Conservation (phyloP, 2,113 vertebrate genomes). For the Lynx canadensis region DNA sequence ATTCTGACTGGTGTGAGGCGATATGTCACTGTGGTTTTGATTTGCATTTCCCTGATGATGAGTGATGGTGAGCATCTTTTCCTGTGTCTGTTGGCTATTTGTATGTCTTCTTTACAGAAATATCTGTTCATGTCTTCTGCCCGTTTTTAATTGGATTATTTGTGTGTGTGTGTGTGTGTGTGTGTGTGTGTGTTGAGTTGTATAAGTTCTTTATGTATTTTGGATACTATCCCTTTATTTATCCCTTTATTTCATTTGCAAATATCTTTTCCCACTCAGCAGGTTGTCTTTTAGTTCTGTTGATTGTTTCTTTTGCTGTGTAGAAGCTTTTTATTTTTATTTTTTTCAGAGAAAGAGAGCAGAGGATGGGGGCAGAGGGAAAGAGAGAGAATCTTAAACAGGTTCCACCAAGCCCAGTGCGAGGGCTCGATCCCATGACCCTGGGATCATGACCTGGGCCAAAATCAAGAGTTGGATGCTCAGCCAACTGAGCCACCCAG, state of each 20-base stretch:
- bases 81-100: neutral
- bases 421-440: too few species aligned
- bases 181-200: neutral
- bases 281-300: neutral
- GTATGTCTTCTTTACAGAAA: neutral
- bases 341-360: too few species aligned
- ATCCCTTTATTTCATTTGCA: neutral
- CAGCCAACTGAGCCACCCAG: too few species aligned
- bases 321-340: neutral
- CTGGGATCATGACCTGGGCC: too few species aligned
- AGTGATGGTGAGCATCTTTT: neutral
- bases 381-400: too few species aligned
- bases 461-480: too few species aligned
- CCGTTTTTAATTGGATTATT: neutral
- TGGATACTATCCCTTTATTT: neutral
- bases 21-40: neutral
- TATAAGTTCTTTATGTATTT: neutral
- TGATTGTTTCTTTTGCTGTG: neutral
- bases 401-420: too few species aligned
- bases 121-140: neutral
- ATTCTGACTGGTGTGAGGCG: neutral
- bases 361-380: too few species aligned
- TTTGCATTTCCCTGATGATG: neutral
- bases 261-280: neutral
- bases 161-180: too few species aligned